Conservation (phyloP, 2,113 vertebrate genomes). For the Actinemys pallida region DNA sequence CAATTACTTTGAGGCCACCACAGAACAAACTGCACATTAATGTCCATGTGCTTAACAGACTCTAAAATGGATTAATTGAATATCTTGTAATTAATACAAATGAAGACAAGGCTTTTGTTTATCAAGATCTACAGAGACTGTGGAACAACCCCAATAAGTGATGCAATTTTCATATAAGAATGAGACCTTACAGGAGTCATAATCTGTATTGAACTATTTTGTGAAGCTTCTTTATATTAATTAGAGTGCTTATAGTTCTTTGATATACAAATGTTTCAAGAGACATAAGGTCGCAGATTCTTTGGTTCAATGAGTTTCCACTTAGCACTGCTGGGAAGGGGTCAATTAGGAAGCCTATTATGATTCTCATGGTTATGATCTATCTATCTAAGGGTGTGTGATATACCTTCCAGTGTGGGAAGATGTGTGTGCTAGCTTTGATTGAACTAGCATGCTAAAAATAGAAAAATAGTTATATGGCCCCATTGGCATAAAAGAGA, state of each 20-base stretch:
- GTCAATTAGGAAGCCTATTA: neutral
- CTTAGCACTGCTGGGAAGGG: neutral
- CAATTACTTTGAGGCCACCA: neutral
- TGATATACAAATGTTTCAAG: neutral
- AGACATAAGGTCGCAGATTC: rapidly evolving
- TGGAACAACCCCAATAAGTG: neutral
- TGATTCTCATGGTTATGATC: neutral
- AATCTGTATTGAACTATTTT: neutral
- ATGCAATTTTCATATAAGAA: neutral
- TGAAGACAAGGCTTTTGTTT: neutral
- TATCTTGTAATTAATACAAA: neutral
- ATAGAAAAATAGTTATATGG: too few species aligned
- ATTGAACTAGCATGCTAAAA: too few species aligned
- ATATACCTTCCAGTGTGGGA: too few species aligned
- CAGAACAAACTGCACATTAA: neutral
- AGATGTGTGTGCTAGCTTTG: too few species aligned
- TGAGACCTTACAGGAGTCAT: neutral
- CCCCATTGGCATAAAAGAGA: too few species aligned
- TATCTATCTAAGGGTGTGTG: too few species aligned
- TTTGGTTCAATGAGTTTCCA: neutral
- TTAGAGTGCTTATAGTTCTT: neutral
- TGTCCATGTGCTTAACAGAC: neutral
- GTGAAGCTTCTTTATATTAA: neutral
- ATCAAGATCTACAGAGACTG: neutral
- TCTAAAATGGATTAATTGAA: neutral